A percentile compares a stretch with the other conserved stretches of the same genome.
phyloP scores from a whole-genome alignment of 2,797 vertebrate species.

The Pangasius sanitwongsei region DNA sequence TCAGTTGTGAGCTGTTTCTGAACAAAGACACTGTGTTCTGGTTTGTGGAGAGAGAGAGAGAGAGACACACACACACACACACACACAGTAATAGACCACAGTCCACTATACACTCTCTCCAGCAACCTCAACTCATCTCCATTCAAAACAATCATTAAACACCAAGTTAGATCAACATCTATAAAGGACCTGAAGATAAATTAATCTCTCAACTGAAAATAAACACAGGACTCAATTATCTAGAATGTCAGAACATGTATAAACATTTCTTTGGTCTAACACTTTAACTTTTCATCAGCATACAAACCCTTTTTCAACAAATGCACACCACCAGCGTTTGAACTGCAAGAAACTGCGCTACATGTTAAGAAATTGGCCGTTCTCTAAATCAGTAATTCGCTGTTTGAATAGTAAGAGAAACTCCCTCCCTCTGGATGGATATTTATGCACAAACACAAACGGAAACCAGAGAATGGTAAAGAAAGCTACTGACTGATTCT shows the following conservation, averaged over 20 bases:
- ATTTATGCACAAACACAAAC: not conserved
- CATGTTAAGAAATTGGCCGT: not conserved
- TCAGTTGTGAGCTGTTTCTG: not conserved
- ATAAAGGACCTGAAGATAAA: not conserved
- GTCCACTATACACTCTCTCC: not conserved
- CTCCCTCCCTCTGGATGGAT: not conserved
- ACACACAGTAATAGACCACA: not conserved
- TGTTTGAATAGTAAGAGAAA: not conserved
- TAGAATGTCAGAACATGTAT: not conserved
- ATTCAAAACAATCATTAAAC: not conserved
- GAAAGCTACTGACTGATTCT: no score
- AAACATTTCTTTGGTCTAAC: conserved; percentile 22
- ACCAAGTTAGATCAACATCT: not conserved
- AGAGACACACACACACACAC: not conserved
- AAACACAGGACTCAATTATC: conserved; percentile 9
- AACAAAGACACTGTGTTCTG: conserved; percentile 26
- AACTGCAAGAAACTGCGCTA: not conserved
- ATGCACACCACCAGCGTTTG: not conserved
- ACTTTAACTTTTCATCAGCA: not conserved
- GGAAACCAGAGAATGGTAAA: not conserved
- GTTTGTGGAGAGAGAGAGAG: not conserved
- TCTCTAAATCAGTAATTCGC: not conserved
- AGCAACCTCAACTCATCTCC: not conserved
- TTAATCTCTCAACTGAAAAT: not conserved
- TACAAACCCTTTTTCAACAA: not conserved